phyloP scores from a whole-genome alignment of 2,113 vertebrate genomes.

The Propithecus coquereli region DNA sequence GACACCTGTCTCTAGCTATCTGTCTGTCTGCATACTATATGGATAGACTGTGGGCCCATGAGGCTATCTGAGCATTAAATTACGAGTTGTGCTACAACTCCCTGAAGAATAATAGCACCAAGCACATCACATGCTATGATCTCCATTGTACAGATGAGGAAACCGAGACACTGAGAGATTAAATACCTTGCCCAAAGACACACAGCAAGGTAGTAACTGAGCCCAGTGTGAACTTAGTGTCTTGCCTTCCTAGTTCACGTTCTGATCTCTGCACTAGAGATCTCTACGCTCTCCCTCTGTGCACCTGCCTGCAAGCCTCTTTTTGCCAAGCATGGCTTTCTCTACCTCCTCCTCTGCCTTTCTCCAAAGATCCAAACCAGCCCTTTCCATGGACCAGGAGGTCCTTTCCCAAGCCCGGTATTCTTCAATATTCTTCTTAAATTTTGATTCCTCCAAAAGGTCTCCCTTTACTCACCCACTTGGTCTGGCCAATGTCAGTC shows the following conservation, averaged over 20 bases:
- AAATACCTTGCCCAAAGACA: background rate
- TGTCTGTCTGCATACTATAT: background rate
- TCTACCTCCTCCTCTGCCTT: background rate
- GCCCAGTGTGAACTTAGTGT: background rate
- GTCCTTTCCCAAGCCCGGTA: background rate
- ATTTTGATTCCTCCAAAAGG: background rate
- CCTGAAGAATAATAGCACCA: background rate
- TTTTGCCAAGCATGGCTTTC: background rate
- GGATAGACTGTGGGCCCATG: background rate
- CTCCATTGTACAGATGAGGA: background rate
- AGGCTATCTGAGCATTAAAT: background rate
- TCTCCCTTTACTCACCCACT: background rate
- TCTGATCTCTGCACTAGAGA: background rate
- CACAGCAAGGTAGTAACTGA: background rate
- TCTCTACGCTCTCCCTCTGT: background rate
- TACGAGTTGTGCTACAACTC: background rate
- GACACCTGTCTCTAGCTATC: background rate
- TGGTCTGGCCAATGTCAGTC: background rate
- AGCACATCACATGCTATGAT: background rate
- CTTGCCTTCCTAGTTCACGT: background rate
- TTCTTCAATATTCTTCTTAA: background rate
- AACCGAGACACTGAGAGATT: background rate
- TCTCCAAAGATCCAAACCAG: background rate
- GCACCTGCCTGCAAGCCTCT: background rate
- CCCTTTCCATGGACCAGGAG: background rate